These are phyloP conservation scores for Clitarchus hookeri DNA, from an alignment of 2,888 invertebrate genomes.

Conservation along the genomic window DNA sequence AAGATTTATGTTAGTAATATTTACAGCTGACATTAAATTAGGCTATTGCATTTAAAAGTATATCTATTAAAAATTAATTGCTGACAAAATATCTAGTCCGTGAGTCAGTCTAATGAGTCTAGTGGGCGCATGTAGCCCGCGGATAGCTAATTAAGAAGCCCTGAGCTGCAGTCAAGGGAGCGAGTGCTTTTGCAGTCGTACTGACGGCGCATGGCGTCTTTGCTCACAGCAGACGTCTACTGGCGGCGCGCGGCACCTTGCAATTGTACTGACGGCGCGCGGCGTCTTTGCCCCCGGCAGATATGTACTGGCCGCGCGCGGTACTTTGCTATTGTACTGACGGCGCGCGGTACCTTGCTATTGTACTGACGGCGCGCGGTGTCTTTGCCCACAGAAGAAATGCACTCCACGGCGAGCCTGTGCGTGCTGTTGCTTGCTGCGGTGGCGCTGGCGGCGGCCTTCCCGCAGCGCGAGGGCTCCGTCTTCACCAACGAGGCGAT, in stretches of 20 bases:
- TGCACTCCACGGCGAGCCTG: conserved; percentile 10
- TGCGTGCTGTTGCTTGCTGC: neutral
- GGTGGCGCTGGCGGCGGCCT: conserved; percentile 17
- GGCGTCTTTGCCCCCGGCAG: neutral
- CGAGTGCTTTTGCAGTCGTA: neutral
- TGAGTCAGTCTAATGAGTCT: too few relatives aligned
- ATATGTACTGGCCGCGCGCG: too few relatives aligned
- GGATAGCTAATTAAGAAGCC: too few relatives aligned
- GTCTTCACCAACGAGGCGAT: conserved; percentile 86
- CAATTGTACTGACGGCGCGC: neutral
- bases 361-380: too few relatives aligned
- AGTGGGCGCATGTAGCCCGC: too few relatives aligned
- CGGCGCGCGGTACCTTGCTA: neutral
- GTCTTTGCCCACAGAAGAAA: conserved; percentile 19
- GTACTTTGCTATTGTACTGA: neutral
- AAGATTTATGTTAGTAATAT: too few relatives aligned
- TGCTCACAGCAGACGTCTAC: neutral
- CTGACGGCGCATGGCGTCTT: neutral
- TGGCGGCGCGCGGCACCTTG: neutral
- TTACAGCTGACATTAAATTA: too few relatives aligned
- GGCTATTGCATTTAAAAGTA: too few relatives aligned
- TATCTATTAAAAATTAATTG: too few relatives aligned
- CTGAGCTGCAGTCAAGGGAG: neutral
- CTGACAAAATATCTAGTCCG: too few relatives aligned
- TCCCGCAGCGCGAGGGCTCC: conserved; percentile 65